Conservation (phyloP, 2,888 invertebrate genomes). For the Lathronympha strigana region DNA sequence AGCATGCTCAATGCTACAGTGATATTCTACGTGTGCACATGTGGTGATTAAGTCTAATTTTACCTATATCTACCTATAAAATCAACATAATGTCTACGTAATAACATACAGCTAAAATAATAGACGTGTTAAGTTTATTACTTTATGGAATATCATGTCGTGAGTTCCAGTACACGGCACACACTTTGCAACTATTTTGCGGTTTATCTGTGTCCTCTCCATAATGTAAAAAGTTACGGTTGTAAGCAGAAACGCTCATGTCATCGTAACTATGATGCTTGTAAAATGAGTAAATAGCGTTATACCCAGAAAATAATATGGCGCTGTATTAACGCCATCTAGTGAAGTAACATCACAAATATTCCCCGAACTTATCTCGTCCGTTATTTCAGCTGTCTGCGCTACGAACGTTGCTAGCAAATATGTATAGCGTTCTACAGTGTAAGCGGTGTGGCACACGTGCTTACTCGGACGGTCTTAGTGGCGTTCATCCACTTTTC, state of each 20-base stretch:
- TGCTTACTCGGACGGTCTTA: slow-evolving; percentile 91
- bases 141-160: neutral
- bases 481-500: slow-evolving; percentile 88
- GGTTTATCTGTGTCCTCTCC: too few relatives aligned
- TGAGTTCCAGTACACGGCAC: neutral
- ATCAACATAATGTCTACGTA: slow-evolving; percentile 21
- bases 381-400: neutral
- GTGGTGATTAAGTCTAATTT: slow-evolving; percentile 25
- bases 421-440: slow-evolving; percentile 37
- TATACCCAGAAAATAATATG: neutral
- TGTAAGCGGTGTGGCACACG: slow-evolving; percentile 37
- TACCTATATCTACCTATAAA: slow-evolving; percentile 27
- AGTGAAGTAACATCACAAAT: neutral
- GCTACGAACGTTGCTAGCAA: slow-evolving; percentile 16
- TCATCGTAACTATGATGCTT: neutral
- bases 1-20: slow-evolving; percentile 19
- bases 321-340: neutral
- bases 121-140: slow-evolving; percentile 1
- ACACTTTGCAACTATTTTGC: too few relatives aligned
- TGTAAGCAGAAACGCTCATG: neutral
- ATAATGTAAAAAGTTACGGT: too few relatives aligned
- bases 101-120: slow-evolving; percentile 6
- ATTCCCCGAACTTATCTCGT: neutral
- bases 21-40: slow-evolving; percentile 11
- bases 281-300: neutral